These are phyloP conservation scores for Athetis lepigone DNA, from an alignment of 2,888 invertebrate genomes.

Conservation along the genomic window DNA sequence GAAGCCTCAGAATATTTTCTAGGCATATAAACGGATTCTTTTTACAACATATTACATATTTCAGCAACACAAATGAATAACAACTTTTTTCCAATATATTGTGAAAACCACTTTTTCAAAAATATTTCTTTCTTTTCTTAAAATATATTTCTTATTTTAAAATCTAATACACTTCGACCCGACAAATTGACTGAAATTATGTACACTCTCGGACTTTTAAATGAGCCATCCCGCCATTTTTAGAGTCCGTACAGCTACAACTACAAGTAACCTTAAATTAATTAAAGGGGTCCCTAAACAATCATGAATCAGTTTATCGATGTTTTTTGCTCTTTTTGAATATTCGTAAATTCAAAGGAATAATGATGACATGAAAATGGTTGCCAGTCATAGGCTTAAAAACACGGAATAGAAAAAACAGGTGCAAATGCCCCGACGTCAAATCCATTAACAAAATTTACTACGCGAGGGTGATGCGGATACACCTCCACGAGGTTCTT, in stretches of 20 bases:
- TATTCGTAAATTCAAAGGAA: neutral
- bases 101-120: slow-evolving; percentile 2
- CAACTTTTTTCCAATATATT: neutral
- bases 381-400: neutral
- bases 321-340: too few species aligned
- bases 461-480: too few species aligned
- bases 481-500: too few species aligned
- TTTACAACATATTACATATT: neutral
- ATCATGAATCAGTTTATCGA: too few species aligned
- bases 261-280: too few species aligned
- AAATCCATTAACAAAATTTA: too few species aligned
- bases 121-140: slow-evolving; percentile 1
- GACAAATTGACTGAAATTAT: slow-evolving; percentile 10
- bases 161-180: slow-evolving; percentile 8
- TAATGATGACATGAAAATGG: neutral
- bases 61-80: too few species aligned
- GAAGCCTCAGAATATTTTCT: neutral
- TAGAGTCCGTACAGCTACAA: too few species aligned
- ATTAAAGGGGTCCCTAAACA: too few species aligned
- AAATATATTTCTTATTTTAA: slow-evolving; percentile 2
- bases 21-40: neutral
- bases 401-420: too few species aligned
- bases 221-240: neutral
- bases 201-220: neutral
- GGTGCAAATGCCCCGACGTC: too few species aligned